These are phyloP conservation scores for Ptychodera flava DNA, from an alignment of 35 echinoderm and acorn worm genomes.

Conservation along the genomic window DNA sequence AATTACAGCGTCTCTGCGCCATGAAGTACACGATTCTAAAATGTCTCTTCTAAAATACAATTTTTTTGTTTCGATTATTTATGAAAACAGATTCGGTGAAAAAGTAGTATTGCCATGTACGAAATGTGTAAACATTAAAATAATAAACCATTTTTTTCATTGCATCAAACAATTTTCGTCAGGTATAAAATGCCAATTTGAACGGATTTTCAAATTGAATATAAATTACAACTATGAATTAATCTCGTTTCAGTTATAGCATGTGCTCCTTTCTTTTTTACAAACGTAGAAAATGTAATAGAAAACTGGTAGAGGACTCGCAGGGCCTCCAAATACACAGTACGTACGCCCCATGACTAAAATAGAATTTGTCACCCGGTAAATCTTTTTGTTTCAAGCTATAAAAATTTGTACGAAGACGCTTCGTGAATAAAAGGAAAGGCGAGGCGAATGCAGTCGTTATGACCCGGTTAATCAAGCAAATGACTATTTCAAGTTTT, in stretches of 20 bases:
- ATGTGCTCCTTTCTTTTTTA: neutral
- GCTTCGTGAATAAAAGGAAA: neutral
- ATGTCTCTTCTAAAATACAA: neutral
- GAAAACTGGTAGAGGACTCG: neutral
- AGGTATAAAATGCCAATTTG: neutral
- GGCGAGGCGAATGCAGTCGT: neutral
- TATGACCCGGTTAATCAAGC: too few relatives aligned
- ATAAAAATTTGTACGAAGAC: conserved; percentile 2
- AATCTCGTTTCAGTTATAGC: neutral
- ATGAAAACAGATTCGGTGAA: neutral
- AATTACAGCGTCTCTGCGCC: neutral
- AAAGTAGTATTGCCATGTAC: neutral
- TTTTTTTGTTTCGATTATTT: neutral
- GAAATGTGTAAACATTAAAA: neutral
- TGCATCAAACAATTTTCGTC: neutral
- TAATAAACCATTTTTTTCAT: neutral
- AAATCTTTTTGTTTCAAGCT: neutral
- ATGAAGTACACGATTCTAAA: neutral
- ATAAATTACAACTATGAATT: neutral
- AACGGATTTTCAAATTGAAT: neutral
- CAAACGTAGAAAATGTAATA: conserved; percentile 2
- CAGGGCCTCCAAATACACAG: too few relatives aligned
- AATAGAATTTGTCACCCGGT: neutral
- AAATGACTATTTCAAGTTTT: too few relatives aligned
- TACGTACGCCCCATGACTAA: too few relatives aligned